Base-by-base conservation (phyloP, 2,888 invertebrate species). In the Trissolcus brochymenae region DNA sequence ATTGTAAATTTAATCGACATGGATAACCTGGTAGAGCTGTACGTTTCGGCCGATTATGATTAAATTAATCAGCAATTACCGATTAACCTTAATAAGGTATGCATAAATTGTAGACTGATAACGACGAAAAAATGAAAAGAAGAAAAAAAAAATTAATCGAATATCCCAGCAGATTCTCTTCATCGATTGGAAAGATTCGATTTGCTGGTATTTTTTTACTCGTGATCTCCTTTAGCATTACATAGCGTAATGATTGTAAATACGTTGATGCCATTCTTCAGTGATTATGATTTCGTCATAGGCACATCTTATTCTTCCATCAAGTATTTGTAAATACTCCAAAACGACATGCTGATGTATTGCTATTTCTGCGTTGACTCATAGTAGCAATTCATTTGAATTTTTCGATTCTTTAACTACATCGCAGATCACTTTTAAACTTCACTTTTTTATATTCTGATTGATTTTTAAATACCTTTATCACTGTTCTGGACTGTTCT, bases 1-100 rank as follows among this genome's bases (percentile, higher is more conserved):
- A 86, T 89, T 74, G 86, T 86, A 19, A 86, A 87, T 76, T 83
- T 89, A 55, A 84, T 84, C 76, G 89, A 89, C 65, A 82, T 88
- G 76, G 89, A 89, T 81, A 89, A 89, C 81, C 84, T 89, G 75
- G 86, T 88, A 70, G 88, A 87, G 81, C 86, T 89, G 77, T 87
- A 87, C 78, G 84, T 88, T 76, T 87, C 87, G 61, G 85, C 60
- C 4, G 68, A 79, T 40, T 67, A 61, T 56, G 68, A 68, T 67
- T 75, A 65, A 71, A 72, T 68, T 71, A 74, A 66, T 66, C 64
- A 65, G 49, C 46, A 49, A 62, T 1, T 59, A 76, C 54, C n/a
- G 29, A 71, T 57, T 56, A 70, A 76, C 65, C 61, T 65, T 60
- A 62, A 66, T 62, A 71, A 76, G 40, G 57, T 73, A 51, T 43